Conservation (phyloP, 2,113 vertebrate species). For the Albula glossodonta region DNA sequence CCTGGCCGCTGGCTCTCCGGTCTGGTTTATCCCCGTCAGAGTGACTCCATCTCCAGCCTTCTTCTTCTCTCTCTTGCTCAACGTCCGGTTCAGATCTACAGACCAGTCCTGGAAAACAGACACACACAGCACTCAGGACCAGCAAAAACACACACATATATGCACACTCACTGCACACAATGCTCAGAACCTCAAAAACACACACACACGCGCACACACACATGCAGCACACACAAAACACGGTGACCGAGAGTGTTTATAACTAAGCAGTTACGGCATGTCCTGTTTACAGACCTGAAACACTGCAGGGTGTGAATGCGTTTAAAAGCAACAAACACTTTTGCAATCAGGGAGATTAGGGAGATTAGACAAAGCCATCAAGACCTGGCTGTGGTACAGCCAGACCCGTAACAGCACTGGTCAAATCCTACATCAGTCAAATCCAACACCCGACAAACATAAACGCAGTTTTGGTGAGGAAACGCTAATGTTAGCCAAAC, state of each 20-base stretch:
- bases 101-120: slow-evolving; percentile 84
- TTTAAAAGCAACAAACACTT: background rate
- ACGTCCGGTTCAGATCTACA: slow-evolving; percentile 88
- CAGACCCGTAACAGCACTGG: too few relatives aligned
- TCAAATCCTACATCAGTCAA: background rate
- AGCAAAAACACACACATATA: background rate
- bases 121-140: background rate
- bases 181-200: background rate
- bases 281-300: background rate
- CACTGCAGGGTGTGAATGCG: background rate
- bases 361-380: background rate
- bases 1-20: slow-evolving; percentile 80
- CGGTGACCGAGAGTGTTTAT: background rate
- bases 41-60: slow-evolving; percentile 87
- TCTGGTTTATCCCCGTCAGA: slow-evolving; percentile 88
- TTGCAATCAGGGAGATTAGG: background rate
- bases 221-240: background rate
- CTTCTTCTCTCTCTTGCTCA: slow-evolving; percentile 91
- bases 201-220: slow-evolving; percentile 10
- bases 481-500: background rate
- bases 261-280: background rate
- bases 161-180: background rate
- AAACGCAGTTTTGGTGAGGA: background rate
- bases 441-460: background rate
- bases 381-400: background rate